Evolutionary conservation across 2,113 vertebrate species (phyloP), one percentile per base, ranked within the genome.

Genomic region (Nycticorax nycticorax): DNA sequence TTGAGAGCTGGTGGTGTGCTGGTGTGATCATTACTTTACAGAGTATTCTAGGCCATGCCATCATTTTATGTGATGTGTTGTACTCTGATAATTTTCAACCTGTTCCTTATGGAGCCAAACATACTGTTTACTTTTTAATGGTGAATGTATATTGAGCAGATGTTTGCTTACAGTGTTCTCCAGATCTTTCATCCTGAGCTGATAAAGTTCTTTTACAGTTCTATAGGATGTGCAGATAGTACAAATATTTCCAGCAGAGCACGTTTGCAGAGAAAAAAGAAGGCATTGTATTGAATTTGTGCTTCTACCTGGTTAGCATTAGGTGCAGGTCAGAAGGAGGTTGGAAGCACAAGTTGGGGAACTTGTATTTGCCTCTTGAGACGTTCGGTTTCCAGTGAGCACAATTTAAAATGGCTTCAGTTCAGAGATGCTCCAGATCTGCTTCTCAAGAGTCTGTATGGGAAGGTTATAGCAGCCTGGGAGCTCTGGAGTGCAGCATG

Each of bases 141-240:
- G 56, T 71, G 73, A 91, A 86, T 79, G 92, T 96, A 93, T 94
- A 96, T 75, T 89, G 90, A 97, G 83, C 96, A 97, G 96, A 96
- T 96, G 95, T 95, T 96, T 94, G 91, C 73, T 96, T 95, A 95
- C 93, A 95, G 92, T 94, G 68, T 78, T 95, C 92, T 94, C 85
- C 96, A 92, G 63, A 93, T 96, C 93, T 89, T 95, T 81, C 93
- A 92, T 96, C 97, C 96, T 17, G 30, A 69, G 76, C 92, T 89
- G 95, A 82, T 95, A 81, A 95, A 93, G 76, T 95, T 91, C 94
- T 91, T 97, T 93, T 86, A 93, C 92, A 96, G 94, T 69, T 95
- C 68, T 92, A 72, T 86, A 80, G 86, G 35, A 18, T 96, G 64
- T 89, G 84, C 89, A 88, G 78, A 67, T 71, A 56, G 56, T 84